Evolutionary conservation across 2,113 vertebrate species (phyloP).

Genomic region (Indri indri): DNA sequence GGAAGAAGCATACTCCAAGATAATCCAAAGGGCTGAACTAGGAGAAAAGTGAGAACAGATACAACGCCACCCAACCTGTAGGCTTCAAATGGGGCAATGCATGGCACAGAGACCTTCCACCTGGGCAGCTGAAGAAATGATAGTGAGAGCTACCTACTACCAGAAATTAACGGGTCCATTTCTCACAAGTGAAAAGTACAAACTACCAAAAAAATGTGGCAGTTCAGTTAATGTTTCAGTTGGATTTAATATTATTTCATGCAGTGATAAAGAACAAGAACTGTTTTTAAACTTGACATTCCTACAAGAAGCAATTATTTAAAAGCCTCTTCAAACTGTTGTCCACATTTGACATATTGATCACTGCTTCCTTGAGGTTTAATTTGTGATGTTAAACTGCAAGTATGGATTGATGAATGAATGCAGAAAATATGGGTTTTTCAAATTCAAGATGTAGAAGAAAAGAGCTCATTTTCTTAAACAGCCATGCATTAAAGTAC

Average conservation of each 20-base stretch:
- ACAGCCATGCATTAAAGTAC: background rate
- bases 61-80: too few relatives aligned
- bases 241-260: background rate
- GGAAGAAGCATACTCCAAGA: background rate
- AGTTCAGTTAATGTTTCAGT: background rate
- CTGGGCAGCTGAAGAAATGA: background rate
- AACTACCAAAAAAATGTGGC: fast-evolving
- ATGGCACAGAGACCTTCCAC: fast-evolving
- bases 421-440: background rate
- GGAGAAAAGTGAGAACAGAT: background rate
- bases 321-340: background rate
- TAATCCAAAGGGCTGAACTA: fast-evolving
- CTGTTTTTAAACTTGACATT: background rate
- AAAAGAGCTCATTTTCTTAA: background rate
- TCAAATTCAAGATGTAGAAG: background rate
- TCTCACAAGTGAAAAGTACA: background rate
- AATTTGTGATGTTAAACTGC: background rate
- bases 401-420: background rate
- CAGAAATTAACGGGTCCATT: background rate
- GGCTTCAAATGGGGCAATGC: background rate
- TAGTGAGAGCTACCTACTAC: fast-evolving
- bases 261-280: background rate
- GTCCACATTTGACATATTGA: background rate
- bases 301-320: background rate
- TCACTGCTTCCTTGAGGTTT: background rate